A percentile compares a stretch with the other conserved stretches of the same genome.
These are phyloP conservation scores for Heliconius himera DNA, from an alignment of 1,140 invertebrate species.

Conservation along the genomic window DNA sequence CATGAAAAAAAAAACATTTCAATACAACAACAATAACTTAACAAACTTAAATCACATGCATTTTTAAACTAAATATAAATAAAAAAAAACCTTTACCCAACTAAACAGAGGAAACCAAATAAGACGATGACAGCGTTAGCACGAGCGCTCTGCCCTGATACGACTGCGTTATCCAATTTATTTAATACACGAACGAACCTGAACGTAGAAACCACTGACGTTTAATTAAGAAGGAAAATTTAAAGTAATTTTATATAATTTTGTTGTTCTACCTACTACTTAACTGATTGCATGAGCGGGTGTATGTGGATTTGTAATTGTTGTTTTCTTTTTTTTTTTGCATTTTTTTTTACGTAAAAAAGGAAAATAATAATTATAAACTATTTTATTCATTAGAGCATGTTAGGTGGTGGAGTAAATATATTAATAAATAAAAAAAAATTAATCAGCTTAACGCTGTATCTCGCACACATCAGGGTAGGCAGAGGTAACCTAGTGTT, in stretches of 20 bases:
- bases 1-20: too few relatives aligned
- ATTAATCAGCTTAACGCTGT: too few relatives aligned
- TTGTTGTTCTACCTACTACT: slow-evolving; percentile 4
- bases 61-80: background rate
- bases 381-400: too few relatives aligned
- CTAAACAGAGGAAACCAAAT: background rate
- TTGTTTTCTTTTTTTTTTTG: background rate
- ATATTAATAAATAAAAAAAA: too few relatives aligned
- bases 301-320: background rate
- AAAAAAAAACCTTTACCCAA: background rate
- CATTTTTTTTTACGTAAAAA: too few relatives aligned
- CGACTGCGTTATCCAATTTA: slow-evolving; percentile 15
- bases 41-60: background rate
- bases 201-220: slow-evolving; percentile 10
- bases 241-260: slow-evolving; percentile 13
- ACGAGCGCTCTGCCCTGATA: background rate
- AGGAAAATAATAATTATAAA: too few relatives aligned
- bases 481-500: too few relatives aligned
- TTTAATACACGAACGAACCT: slow-evolving; percentile 1
- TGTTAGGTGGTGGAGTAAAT: too few relatives aligned
- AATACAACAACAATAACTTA: background rate
- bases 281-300: background rate
- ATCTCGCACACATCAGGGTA: too few relatives aligned
- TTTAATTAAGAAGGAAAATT: slow-evolving; percentile 13
- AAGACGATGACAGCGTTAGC: slow-evolving; percentile 8